Evolutionary conservation across 2,113 vertebrate species (phyloP), one percentile per base, ranked within the genome.

Genomic region (Philantomba maxwellii): DNA sequence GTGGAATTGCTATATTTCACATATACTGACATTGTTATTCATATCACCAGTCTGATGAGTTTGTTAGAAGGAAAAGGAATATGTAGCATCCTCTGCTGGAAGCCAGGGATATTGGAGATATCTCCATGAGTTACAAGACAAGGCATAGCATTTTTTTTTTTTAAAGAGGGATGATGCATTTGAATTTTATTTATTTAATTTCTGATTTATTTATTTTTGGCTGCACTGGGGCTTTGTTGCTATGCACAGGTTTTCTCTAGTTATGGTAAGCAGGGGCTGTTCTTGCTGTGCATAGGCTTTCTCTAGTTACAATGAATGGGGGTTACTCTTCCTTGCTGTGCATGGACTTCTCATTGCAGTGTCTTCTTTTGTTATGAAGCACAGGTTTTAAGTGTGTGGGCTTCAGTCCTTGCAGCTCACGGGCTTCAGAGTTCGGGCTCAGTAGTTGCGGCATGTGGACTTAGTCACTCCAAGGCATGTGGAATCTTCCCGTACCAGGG

Each of bases 1-100:
- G 17, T 57, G 12, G 94, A 86, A 97, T 80, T 82, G 75, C 33
- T 81, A 10, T 33, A 36, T 82, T 94, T 93, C 55, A 93, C 86
- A 17, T 75, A 6, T 3, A 39, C 36, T 89, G 33, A 17, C 1
- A 9, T 64, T 60, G 19, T 45, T 89, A 49, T 82, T 85, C 39
- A 43, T 73, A 45, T 51, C 21, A 91, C 21, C 7, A 80, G 57
- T 45, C 3, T 26, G 39, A 80, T n/a, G 30, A 43, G 16, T 87
- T 97, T 95, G n/a, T 49, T 83, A 26, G 95, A 95, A 36, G 13
- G 64, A 89, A 85, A 4, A 75, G 30, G 6, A 78, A 7, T 51
- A 51, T 39, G 7, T 49, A 64, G 58, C 1, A 25, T 70, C 26
- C 15, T n/a, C 43, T 70, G 28, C 70, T 39, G 87, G 66, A 93